phyloP scores from a whole-genome alignment of 1,140 invertebrate species.

The Charaxes varanes region DNA sequence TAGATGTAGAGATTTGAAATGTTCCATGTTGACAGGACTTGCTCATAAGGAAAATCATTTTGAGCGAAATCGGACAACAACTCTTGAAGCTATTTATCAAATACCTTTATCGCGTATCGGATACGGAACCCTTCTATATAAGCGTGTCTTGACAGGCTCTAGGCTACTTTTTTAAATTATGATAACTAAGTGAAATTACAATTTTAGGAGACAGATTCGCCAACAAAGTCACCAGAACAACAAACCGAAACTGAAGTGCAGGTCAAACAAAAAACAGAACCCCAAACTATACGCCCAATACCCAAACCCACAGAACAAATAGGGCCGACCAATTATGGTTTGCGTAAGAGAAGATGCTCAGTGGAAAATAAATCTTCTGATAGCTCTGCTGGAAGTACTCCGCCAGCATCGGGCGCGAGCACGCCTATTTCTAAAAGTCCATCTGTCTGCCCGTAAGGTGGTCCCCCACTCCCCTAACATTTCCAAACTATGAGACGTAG shows the following conservation, averaged over 20 bases:
- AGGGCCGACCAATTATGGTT: constrained; percentile 48
- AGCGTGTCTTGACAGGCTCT: too few relatives aligned
- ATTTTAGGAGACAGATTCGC: constrained; percentile 46
- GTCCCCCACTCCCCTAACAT: too few relatives aligned
- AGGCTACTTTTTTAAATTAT: background rate
- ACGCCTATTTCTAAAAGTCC: too few relatives aligned
- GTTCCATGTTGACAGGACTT: too few relatives aligned
- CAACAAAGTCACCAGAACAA: constrained; percentile 43
- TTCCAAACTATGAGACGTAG: too few relatives aligned
- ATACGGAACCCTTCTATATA: too few relatives aligned
- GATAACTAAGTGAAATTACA: background rate
- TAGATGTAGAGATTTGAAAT: too few relatives aligned
- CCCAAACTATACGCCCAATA: constrained; percentile 26
- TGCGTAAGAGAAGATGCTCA: constrained; percentile 75
- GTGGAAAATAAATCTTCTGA: constrained; percentile 73
- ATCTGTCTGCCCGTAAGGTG: too few relatives aligned
- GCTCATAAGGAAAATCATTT: too few relatives aligned
- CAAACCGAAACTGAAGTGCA: constrained; percentile 45
- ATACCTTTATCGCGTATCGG: too few relatives aligned
- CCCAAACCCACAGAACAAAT: constrained; percentile 34
- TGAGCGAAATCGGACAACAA: too few relatives aligned
- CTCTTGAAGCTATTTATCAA: too few relatives aligned
- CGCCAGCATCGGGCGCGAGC: constrained; percentile 70
- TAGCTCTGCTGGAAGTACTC: constrained; percentile 72
- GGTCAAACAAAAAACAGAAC: constrained; percentile 47